These are phyloP conservation scores for Phalacrocorax brasilianus DNA, from an alignment of 2,113 vertebrate species.

Conservation along the genomic window DNA sequence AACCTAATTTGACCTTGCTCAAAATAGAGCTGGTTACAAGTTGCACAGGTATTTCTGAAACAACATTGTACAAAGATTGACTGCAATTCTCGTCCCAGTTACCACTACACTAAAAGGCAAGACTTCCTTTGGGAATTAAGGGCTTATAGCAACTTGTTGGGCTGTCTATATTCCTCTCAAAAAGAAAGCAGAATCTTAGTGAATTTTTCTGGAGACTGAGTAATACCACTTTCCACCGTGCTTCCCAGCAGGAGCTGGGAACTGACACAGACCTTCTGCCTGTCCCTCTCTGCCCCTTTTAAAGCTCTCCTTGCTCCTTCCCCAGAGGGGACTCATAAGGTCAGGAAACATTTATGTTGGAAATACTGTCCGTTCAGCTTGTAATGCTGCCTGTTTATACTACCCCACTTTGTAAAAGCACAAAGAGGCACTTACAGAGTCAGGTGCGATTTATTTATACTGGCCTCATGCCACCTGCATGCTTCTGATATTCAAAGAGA, in stretches of 20 bases:
- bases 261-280: not conserved
- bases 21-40: not conserved
- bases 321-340: not conserved
- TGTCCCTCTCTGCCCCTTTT: not conserved
- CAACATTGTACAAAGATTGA: not conserved
- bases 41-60: not conserved
- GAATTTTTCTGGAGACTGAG: not conserved
- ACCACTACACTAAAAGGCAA: not conserved
- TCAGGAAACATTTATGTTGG: not conserved
- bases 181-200: not conserved
- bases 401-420: not conserved
- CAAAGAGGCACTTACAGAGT: not conserved
- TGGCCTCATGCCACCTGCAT: not conserved
- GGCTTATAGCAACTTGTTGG: not conserved
- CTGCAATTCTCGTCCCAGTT: not conserved
- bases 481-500: not conserved
- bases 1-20: not conserved
- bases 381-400: not conserved
- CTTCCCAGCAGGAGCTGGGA: not conserved
- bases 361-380: not conserved
- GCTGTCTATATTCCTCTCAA: not conserved
- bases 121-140: not conserved
- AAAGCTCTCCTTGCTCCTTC: not conserved
- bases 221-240: not conserved
- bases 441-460: constrained; percentile 34